These are phyloP conservation scores for Pluvialis apricaria DNA, from an alignment of 2,113 vertebrate genomes.

Conservation along the genomic window DNA sequence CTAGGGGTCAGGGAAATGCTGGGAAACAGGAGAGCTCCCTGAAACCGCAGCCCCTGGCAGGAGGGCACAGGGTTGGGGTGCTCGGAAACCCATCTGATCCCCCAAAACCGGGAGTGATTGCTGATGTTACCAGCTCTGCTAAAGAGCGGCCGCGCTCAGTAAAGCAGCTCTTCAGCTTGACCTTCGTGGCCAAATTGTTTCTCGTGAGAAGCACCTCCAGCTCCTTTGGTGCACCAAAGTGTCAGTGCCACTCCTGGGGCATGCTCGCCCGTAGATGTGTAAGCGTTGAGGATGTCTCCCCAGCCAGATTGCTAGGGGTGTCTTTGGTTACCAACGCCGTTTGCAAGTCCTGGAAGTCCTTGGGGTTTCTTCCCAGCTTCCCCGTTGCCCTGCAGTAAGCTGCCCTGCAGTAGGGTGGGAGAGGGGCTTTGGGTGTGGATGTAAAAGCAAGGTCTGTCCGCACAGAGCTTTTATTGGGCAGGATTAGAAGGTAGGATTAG, in stretches of 20 bases:
- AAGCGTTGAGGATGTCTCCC: background rate
- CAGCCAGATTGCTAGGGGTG: background rate
- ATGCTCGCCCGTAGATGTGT: fast-evolving
- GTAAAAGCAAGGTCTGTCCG: background rate
- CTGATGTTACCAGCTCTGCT: background rate
- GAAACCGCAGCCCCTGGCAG: background rate
- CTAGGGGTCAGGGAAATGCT: conserved; percentile 63
- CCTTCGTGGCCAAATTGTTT: fast-evolving
- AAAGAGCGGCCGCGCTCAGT: background rate
- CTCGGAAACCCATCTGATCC: background rate
- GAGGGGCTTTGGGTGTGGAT: background rate
- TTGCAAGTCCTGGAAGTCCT: background rate
- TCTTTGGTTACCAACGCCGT: background rate
- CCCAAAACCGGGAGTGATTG: background rate
- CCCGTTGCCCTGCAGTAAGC: background rate
- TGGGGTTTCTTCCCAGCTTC: background rate
- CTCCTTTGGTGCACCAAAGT: background rate
- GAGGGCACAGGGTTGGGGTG: background rate
- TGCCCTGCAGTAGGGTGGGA: background rate
- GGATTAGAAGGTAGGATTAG: background rate
- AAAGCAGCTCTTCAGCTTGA: background rate
- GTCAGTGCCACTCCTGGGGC: fast-evolving
- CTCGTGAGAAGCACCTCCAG: background rate
- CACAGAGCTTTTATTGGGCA: background rate
- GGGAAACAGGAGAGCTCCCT: background rate